Base-by-base conservation (phyloP, 2,888 invertebrate genomes). In the Pocota personata region DNA sequence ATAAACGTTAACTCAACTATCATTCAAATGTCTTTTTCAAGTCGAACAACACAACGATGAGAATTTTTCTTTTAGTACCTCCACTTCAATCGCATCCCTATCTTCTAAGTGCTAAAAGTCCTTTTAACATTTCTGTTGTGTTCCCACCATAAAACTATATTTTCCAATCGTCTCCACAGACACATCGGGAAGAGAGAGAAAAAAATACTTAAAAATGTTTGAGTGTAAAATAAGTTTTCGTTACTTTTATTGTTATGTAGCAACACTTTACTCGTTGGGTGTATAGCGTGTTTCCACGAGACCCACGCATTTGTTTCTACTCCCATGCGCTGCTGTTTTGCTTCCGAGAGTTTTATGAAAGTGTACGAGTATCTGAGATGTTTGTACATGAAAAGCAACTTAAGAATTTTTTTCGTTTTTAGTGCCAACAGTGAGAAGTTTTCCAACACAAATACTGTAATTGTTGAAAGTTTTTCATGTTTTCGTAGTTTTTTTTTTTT, bases 341-440 rank as follows among this genome's bases (percentile, higher is more conserved):
- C 16, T 80, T 52, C 32, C 32, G 73, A 67, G 24, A n/a, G 66
- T 73, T 66, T 66, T 71, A 73, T 60, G 35, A 75, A 75, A 57
- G 37, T 35, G 46, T 67, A 50, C 48, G 71, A 69, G 48, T 48
- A 24, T 58, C 37, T 21, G 64, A 64, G 40, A 64, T 82, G 55
- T 76, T 82, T 76, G 69, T 71, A 82, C 82, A 82, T 57, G 82
- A 43, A 82, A 82, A 82, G 69, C 57, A 82, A 82, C 76, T 82
- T 76, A 82, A 76, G 76, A 64, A 57, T 32, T 60, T 71, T 50
- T 27, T 72, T 16, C 24, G 40, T 35, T 60, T 30, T 43, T 69
- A 32, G 62, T 46, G 30, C 55, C 62, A 73, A 71, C 62, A 71
- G 71, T 64, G 37, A 48, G 37, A 79, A 72, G 35, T 79, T 75